phyloP scores from a whole-genome alignment of 2,888 invertebrate species.

The Pilophorus perplexus region DNA sequence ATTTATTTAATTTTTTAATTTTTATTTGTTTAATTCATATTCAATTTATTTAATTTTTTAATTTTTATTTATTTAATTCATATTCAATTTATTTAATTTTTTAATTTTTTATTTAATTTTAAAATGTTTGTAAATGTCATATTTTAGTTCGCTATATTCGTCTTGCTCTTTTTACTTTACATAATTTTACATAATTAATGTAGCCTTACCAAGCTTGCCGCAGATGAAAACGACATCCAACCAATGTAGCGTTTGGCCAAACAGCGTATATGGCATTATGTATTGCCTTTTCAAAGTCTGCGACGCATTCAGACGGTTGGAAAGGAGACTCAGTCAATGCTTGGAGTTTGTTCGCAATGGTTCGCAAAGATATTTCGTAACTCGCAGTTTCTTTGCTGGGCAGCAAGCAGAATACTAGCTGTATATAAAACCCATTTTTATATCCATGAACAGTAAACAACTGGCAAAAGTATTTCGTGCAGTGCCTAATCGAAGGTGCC shows the following conservation, averaged over 20 bases:
- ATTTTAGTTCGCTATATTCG: no score
- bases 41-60: no score
- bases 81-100: no score
- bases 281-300: conserved; percentile 32
- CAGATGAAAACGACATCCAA: conserved; percentile 34
- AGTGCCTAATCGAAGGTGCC: conserved; percentile 16
- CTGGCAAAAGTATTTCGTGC: conserved; percentile 5
- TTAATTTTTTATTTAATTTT: background rate
- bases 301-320: conserved; percentile 3
- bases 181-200: no score
- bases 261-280: conserved; percentile 10
- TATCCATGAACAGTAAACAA: conserved; percentile 3
- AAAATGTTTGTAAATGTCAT: no score
- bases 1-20: no score
- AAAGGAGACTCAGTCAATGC: background rate
- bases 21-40: no score
- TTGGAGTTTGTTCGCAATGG: background rate
- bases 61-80: no score
- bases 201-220: conserved; percentile 33
- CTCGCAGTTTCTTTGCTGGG: conserved; percentile 3
- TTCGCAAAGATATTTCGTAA: background rate
- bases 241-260: conserved; percentile 14
- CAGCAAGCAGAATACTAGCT: background rate
- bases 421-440: background rate
- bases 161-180: no score